Conservation (phyloP, 2,888 invertebrate genomes). For the Lasioglossum lativentre region DNA sequence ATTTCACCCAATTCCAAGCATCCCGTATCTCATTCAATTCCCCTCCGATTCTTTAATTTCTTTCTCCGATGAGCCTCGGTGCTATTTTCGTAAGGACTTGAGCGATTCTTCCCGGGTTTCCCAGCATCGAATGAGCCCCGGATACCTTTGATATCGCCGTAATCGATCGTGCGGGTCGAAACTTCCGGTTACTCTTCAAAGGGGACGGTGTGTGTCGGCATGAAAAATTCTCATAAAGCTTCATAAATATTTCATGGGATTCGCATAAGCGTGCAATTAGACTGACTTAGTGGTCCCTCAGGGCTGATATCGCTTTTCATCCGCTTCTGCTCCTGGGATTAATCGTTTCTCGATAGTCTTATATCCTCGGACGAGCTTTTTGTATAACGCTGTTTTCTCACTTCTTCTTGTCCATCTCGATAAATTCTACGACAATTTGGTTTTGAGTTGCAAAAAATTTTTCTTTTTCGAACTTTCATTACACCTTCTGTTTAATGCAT, state of each 20-base stretch:
- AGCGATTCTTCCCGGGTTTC: constrained; percentile 11
- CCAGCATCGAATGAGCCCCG: constrained; percentile 3
- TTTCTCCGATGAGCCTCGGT: not conserved
- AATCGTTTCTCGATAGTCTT: constrained; percentile 62
- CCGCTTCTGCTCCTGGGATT: constrained; percentile 34
- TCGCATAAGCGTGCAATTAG: constrained; percentile 75
- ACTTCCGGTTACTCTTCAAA: constrained; percentile 48
- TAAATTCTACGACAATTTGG: constrained; percentile 38
- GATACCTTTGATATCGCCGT: constrained; percentile 56
- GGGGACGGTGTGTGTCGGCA: constrained; percentile 39
- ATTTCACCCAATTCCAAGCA: not conserved
- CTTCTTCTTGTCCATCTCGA: not conserved
- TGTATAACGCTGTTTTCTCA: not conserved
- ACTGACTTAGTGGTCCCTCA: constrained; percentile 62
- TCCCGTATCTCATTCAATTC: constrained; percentile 4
- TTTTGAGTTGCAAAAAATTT: not conserved
- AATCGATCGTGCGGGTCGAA: constrained; percentile 55
- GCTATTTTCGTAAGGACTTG: constrained; percentile 25
- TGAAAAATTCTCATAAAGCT: constrained; percentile 75
- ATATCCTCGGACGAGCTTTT: constrained; percentile 31
- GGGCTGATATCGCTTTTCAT: constrained; percentile 67
- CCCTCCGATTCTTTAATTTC: not conserved
- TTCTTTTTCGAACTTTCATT: not conserved
- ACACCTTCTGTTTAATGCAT: not conserved
- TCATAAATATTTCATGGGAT: constrained; percentile 76